These are phyloP conservation scores for Lithophane semibrunnea DNA, from an alignment of 2,888 invertebrate genomes.

Conservation along the genomic window DNA sequence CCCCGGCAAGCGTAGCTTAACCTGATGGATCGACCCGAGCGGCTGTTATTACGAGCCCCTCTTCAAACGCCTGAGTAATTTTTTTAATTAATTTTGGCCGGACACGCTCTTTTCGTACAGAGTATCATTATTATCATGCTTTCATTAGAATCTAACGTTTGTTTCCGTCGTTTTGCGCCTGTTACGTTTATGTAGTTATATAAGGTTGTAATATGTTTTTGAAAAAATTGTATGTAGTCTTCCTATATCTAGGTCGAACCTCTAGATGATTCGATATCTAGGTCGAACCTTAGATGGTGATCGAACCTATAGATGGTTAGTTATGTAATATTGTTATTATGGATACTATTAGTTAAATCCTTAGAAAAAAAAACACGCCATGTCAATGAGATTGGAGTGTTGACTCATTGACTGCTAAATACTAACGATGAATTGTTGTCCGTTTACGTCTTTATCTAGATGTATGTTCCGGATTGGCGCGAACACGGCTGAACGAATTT, in stretches of 20 bases:
- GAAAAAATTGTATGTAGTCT: background rate
- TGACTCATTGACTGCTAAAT: background rate
- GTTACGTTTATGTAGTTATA: background rate
- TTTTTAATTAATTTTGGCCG: background rate
- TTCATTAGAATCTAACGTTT: slow-evolving; percentile 36
- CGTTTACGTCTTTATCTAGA: too few relatives aligned
- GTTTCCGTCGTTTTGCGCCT: slow-evolving; percentile 3
- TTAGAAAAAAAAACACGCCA: background rate
- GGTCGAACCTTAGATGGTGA: background rate
- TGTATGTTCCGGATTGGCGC: too few relatives aligned
- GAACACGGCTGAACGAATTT: too few relatives aligned
- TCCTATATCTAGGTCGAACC: background rate
- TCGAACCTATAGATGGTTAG: background rate
- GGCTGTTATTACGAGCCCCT: too few relatives aligned
- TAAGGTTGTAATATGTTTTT: background rate
- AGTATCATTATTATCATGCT: slow-evolving; percentile 3
- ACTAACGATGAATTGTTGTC: too few relatives aligned
- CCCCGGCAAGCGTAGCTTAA: too few relatives aligned
- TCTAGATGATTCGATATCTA: too few relatives aligned
- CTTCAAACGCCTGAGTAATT: background rate
- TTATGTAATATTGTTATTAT: too few relatives aligned
- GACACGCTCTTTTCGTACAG: background rate
- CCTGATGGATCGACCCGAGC: too few relatives aligned
- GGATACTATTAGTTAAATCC: background rate
- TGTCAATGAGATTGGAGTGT: background rate